Evolutionary conservation across 2,113 vertebrate species (phyloP).

Genomic region (Edolisoma coerulescens): DNA sequence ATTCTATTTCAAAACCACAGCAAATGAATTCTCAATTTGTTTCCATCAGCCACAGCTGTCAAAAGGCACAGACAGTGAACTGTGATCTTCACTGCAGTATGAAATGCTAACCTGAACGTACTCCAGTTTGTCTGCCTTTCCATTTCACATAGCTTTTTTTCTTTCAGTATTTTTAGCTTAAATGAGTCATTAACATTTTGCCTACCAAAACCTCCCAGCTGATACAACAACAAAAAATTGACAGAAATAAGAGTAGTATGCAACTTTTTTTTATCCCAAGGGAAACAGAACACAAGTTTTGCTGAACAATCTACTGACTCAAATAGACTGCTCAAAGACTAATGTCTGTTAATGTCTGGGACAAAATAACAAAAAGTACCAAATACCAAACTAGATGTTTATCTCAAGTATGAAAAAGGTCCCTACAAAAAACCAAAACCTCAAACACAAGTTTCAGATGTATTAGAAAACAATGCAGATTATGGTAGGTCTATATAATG

Average conservation of each 20-base stretch:
- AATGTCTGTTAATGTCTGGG: background rate
- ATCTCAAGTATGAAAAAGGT: background rate
- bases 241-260: background rate
- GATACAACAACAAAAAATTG: background rate
- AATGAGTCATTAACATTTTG: background rate
- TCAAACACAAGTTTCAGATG: background rate
- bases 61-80: background rate
- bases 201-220: background rate
- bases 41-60: background rate
- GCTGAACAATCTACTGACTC: background rate
- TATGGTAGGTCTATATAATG: background rate
- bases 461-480: background rate
- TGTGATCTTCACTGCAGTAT: background rate
- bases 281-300: background rate
- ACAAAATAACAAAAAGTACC: background rate
- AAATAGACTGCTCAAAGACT: background rate
- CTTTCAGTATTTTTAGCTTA: background rate
- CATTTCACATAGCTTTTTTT: background rate
- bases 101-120: background rate
- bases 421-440: background rate
- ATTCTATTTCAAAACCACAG: background rate
- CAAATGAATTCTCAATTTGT: background rate
- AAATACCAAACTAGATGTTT: background rate
- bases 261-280: background rate
- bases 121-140: background rate